These are phyloP conservation scores for Tetrapedia diversipes DNA, from an alignment of 2,888 invertebrate genomes.

Conservation along the genomic window DNA sequence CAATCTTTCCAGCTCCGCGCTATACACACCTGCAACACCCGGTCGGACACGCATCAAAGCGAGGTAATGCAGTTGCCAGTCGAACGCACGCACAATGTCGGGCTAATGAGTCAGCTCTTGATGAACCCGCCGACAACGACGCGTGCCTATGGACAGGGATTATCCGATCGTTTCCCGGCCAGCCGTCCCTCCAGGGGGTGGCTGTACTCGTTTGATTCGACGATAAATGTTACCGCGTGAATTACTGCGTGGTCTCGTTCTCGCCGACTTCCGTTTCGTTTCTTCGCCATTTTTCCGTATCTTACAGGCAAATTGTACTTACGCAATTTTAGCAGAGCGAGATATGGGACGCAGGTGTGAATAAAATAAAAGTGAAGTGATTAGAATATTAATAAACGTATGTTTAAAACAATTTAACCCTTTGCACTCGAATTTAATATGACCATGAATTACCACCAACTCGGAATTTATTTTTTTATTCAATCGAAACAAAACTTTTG, in stretches of 20 bases:
- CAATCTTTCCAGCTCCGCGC: too few relatives aligned
- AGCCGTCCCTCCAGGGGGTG: background rate
- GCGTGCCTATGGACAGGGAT: constrained; percentile 30
- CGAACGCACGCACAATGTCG: constrained; percentile 55
- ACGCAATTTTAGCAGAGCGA: too few relatives aligned
- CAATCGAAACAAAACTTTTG: too few relatives aligned
- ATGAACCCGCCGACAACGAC: constrained; percentile 53
- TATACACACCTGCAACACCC: constrained; percentile 15
- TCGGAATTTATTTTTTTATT: too few relatives aligned
- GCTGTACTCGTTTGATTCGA: constrained; percentile 41
- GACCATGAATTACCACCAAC: too few relatives aligned
- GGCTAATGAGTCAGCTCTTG: constrained; percentile 62
- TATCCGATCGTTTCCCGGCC: constrained; percentile 58
- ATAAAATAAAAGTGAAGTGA: too few relatives aligned
- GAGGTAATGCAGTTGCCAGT: constrained; percentile 63
- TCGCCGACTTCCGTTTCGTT: too few relatives aligned
- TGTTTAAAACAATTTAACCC: too few relatives aligned
- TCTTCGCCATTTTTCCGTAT: background rate
- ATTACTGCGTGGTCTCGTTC: constrained; percentile 5
- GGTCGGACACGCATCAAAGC: constrained; percentile 62
- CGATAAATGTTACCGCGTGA: constrained; percentile 20
- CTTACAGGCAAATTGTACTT: too few relatives aligned
- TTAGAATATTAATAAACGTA: too few relatives aligned
- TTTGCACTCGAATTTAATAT: too few relatives aligned
- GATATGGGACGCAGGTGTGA: too few relatives aligned